A percentile compares a stretch with the other conserved stretches of the same genome.
phyloP scores from a whole-genome alignment of 1,140 invertebrate species.

The Magallana gigas region DNA sequence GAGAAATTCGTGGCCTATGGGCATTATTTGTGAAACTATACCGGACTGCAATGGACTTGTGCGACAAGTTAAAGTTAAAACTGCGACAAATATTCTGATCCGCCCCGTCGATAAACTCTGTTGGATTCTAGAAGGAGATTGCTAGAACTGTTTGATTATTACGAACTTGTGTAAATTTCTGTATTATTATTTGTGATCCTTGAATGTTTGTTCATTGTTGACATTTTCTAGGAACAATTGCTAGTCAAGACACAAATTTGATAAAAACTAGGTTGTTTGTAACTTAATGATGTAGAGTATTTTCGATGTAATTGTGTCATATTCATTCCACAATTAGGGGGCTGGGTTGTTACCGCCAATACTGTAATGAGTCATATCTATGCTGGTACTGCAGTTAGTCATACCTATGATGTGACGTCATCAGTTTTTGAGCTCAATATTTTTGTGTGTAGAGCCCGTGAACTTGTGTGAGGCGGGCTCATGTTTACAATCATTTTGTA shows the following conservation, averaged over 20 bases:
- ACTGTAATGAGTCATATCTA: not conserved
- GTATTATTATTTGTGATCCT: not conserved
- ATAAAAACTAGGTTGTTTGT: not conserved
- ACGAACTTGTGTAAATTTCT: not conserved
- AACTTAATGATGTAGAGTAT: not conserved
- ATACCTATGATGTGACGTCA: not conserved
- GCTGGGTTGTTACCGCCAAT: not conserved
- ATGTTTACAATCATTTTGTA: not conserved
- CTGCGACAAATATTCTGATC: conserved; percentile 24
- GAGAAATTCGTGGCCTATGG: conserved; percentile 55
- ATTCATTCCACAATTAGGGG: conserved; percentile 15
- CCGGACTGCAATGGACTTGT: conserved; percentile 52
- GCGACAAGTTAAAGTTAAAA: conserved; percentile 59
- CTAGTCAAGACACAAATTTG: not conserved
- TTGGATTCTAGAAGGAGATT: not conserved
- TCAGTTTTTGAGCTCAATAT: not conserved
- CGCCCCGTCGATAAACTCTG: conserved; percentile 43
- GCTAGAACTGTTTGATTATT: not conserved
- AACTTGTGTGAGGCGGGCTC: not conserved
- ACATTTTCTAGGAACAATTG: not conserved
- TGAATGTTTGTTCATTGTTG: not conserved
- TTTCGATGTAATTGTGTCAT: conserved; percentile 12
- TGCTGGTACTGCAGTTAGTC: no score
- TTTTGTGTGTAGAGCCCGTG: not conserved
- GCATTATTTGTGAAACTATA: conserved; percentile 31